phyloP scores from a whole-genome alignment of 2,888 invertebrate genomes.

The Patella ulyssiponensis region DNA sequence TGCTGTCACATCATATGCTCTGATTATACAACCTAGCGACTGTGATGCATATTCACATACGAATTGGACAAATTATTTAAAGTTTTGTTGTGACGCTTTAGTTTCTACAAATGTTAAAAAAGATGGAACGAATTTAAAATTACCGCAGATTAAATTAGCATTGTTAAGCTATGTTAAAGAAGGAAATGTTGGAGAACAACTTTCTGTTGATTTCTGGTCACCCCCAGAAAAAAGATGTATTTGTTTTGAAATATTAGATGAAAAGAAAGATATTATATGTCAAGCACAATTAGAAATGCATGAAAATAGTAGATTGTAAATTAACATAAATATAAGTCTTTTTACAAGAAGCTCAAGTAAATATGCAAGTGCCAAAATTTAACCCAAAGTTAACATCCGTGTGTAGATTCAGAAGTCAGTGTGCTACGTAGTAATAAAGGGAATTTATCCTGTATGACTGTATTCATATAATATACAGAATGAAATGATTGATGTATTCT shows the following conservation, averaged over 20 bases:
- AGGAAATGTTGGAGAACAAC: conserved; percentile 26
- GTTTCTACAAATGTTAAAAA: conserved; percentile 14
- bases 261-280: background rate
- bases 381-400: too few species aligned
- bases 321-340: too few species aligned
- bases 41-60: conserved; percentile 29
- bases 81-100: conserved; percentile 29
- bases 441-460: too few species aligned
- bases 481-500: too few species aligned
- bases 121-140: background rate
- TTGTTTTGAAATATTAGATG: conserved; percentile 28
- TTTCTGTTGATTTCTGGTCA: conserved; percentile 29
- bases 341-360: too few species aligned
- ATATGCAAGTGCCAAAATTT: too few species aligned
- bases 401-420: too few species aligned
- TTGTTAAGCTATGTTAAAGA: conserved; percentile 26
- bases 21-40: conserved; percentile 23
- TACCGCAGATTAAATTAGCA: conserved; percentile 17
- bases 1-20: background rate
- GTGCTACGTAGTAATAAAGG: too few species aligned
- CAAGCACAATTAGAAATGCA: background rate
- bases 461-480: too few species aligned
- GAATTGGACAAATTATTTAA: conserved; percentile 31
- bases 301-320: too few species aligned
- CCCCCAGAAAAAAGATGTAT: background rate